phyloP scores from a whole-genome alignment of 2,888 invertebrate species.

The Pilophorus perplexus region DNA sequence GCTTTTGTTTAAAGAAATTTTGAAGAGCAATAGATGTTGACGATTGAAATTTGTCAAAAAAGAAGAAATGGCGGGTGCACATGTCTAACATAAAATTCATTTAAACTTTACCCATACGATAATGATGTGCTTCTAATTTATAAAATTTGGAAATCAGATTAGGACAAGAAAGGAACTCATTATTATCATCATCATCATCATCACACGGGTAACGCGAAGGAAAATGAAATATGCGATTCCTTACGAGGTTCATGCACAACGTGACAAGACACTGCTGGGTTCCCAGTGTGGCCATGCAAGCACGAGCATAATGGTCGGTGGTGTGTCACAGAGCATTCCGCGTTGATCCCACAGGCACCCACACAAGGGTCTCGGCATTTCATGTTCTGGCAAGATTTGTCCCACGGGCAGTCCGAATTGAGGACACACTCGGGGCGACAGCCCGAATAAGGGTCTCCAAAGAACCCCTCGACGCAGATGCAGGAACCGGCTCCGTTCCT shows the following conservation, averaged over 20 bases:
- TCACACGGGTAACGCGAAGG: no score
- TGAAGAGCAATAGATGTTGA: no score
- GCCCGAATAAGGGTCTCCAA: constrained; percentile 73
- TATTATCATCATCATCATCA: no score
- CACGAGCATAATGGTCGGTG: constrained; percentile 79
- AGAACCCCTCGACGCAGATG: constrained; percentile 68
- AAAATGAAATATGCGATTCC: no score
- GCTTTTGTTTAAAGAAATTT: no score
- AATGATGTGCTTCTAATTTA: no score
- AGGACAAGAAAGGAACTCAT: no score
- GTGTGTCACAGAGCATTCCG: constrained; percentile 76
- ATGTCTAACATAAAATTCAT: no score
- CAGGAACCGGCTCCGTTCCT: constrained; percentile 67
- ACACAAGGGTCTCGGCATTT: constrained; percentile 76
- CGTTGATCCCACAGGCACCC: constrained; percentile 74
- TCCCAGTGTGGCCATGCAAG: constrained; percentile 70
- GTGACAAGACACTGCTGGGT: constrained; percentile 59
- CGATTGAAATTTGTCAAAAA: no score
- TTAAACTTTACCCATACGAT: no score
- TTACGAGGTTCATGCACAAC: constrained; percentile 59
- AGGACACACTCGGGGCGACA: constrained; percentile 77
- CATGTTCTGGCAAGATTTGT: constrained; percentile 71
- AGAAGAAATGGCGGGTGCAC: no score
- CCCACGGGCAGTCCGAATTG: constrained; percentile 64
- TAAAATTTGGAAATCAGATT: no score